Conservation (phyloP, 2,113 vertebrate species). For the Nibea coibor region DNA sequence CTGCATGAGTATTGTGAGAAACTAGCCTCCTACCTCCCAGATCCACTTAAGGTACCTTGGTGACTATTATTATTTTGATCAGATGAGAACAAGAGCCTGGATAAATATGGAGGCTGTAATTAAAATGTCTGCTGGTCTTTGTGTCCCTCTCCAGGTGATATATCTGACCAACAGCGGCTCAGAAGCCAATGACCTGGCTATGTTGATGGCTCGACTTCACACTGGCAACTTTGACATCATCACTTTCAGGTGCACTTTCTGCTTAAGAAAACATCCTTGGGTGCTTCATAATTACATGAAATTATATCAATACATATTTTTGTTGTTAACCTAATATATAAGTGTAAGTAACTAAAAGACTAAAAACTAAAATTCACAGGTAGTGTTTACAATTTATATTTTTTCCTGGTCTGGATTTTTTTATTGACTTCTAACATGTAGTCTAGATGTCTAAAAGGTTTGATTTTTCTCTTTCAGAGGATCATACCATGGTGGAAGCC, state of each 20-base stretch:
- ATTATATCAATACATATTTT: background rate
- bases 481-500: conserved; percentile 91
- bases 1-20: conserved; percentile 92
- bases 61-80: background rate
- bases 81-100: background rate
- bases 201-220: conserved; percentile 91
- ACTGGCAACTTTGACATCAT: conserved; percentile 90
- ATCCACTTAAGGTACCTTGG: conserved; percentile 91
- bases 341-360: background rate
- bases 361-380: background rate
- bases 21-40: conserved; percentile 87
- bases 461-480: conserved; percentile 83
- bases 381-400: background rate
- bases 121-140: conserved; percentile 2
- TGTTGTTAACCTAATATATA: background rate
- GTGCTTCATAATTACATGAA: background rate
- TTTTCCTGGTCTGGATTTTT: background rate
- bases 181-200: conserved; percentile 94
- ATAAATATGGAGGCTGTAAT: background rate
- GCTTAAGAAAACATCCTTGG: background rate
- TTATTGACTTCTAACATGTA: background rate
- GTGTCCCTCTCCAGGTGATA: conserved; percentile 84
- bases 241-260: conserved; percentile 86
- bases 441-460: background rate
- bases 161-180: conserved; percentile 95